A percentile compares a stretch with the other conserved stretches of the same genome.
Evolutionary conservation across 1,140 invertebrate genomes (phyloP).

Genomic region (Zaprionus camerounensis): DNA sequence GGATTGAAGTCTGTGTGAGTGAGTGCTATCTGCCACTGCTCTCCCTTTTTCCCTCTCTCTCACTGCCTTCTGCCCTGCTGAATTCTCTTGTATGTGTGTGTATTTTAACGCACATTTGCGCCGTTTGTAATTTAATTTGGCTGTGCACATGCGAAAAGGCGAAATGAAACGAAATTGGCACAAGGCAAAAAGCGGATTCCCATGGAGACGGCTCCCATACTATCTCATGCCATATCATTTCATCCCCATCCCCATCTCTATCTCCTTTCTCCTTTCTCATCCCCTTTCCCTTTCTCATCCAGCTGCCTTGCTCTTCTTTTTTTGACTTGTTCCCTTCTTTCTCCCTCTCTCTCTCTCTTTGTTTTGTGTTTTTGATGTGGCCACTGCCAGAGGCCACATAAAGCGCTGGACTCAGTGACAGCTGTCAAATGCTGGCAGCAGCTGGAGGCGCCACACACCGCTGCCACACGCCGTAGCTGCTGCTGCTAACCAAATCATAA

Average conservation of each 20-base stretch:
- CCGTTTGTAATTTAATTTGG: constrained; percentile 75
- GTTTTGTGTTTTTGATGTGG: constrained; percentile 3
- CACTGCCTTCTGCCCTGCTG: too few species aligned
- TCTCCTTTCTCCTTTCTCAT: too few species aligned
- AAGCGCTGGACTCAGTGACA: constrained; percentile 21
- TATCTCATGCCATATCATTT: neutral
- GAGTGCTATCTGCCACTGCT: neutral
- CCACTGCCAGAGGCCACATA: constrained; percentile 6
- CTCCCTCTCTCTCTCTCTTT: neutral
- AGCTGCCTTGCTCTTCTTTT: neutral
- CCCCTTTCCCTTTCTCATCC: too few species aligned
- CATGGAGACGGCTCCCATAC: constrained; percentile 5
- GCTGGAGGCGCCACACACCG: constrained; percentile 15
- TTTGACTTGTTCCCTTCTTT: neutral
- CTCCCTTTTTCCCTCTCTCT: neutral
- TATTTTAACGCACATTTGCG: constrained; percentile 47
- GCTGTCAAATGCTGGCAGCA: constrained; percentile 46
- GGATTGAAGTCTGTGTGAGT: constrained; percentile 9
- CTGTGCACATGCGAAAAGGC: constrained; percentile 39
- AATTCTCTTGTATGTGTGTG: constrained; percentile 20
- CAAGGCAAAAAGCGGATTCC: constrained; percentile 18
- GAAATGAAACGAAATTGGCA: constrained; percentile 43
- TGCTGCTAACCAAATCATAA: constrained; percentile 71
- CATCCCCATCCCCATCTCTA: neutral
- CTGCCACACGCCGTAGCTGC: neutral